Percentiles rank a stretch among this genome's conserved stretches.
Evolutionary conservation across 2,888 invertebrate species (phyloP).

Genomic region (Tachystola acroxantha): DNA sequence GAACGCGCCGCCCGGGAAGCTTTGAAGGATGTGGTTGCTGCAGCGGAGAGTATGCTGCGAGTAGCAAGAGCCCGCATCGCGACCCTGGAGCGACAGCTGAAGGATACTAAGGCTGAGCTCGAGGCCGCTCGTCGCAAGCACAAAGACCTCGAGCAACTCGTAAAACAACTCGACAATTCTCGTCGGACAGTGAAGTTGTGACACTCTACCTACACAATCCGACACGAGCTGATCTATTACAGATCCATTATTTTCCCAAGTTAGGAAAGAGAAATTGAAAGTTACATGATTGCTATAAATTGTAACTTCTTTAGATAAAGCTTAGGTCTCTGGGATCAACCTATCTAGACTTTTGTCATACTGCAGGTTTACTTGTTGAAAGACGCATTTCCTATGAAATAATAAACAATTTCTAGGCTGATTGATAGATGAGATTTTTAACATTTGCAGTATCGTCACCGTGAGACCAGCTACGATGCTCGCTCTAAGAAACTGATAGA

Average conservation of each 20-base stretch:
- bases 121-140: conserved; percentile 52
- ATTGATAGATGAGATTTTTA: no score
- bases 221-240: conserved; percentile 13
- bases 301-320: no score
- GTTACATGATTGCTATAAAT: no score
- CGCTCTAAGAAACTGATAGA: conserved; percentile 58
- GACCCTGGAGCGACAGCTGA: conserved; percentile 56
- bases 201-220: conserved; percentile 34
- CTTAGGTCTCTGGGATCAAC: no score
- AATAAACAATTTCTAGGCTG: no score
- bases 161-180: conserved; percentile 46
- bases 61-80: conserved; percentile 58
- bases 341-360: no score
- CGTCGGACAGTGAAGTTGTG: conserved; percentile 42
- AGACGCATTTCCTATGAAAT: no score
- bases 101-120: conserved; percentile 47
- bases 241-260: background rate
- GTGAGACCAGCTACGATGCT: conserved; percentile 56
- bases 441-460: conserved; percentile 49
- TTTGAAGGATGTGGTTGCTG: conserved; percentile 51
- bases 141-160: conserved; percentile 64
- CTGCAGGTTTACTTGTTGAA: no score
- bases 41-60: conserved; percentile 62
- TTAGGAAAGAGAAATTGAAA: no score
- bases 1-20: conserved; percentile 56